These are phyloP conservation scores for Eurytoma californica DNA, from an alignment of 2,888 invertebrate genomes.

Conservation along the genomic window DNA sequence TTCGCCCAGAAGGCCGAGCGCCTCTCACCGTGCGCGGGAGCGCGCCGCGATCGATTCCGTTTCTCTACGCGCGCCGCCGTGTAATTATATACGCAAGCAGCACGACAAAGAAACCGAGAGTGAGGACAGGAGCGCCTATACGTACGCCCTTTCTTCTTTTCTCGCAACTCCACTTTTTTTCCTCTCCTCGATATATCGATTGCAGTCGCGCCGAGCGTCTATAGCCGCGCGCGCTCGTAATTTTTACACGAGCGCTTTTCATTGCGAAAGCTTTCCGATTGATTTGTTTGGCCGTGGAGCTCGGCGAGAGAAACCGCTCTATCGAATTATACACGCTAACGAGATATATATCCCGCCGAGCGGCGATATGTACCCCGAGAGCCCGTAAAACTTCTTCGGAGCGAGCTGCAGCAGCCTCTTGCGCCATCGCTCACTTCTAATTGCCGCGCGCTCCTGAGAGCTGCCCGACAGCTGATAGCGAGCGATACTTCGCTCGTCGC, in stretches of 20 bases:
- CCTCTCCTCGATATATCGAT: background rate
- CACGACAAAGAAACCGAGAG: slow-evolving; percentile 18
- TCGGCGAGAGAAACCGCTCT: background rate
- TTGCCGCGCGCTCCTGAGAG: too few species aligned
- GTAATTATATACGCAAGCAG: slow-evolving; percentile 19
- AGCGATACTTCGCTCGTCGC: too few species aligned
- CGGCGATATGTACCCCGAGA: too few species aligned
- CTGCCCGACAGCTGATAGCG: too few species aligned
- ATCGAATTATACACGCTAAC: slow-evolving; percentile 18
- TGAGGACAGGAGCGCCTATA: background rate
- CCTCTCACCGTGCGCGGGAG: slow-evolving; percentile 7
- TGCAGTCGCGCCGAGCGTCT: background rate
- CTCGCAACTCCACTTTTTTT: background rate
- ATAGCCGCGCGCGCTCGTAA: slow-evolving; percentile 11
- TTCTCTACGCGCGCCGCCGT: background rate
- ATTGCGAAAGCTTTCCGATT: slow-evolving; percentile 37
- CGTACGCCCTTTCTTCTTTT: background rate
- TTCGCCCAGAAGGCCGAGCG: slow-evolving; percentile 39
- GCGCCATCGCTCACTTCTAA: slow-evolving; percentile 3
- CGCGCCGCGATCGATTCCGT: slow-evolving; percentile 17
- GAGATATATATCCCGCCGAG: slow-evolving; percentile 15
- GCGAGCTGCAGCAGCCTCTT: background rate
- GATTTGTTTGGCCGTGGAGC: slow-evolving; percentile 27
- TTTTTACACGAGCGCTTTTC: slow-evolving; percentile 33
- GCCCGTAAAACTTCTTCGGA: too few species aligned